Conservation (phyloP, 2,888 invertebrate genomes). For the Ectropis crepuscularia region DNA sequence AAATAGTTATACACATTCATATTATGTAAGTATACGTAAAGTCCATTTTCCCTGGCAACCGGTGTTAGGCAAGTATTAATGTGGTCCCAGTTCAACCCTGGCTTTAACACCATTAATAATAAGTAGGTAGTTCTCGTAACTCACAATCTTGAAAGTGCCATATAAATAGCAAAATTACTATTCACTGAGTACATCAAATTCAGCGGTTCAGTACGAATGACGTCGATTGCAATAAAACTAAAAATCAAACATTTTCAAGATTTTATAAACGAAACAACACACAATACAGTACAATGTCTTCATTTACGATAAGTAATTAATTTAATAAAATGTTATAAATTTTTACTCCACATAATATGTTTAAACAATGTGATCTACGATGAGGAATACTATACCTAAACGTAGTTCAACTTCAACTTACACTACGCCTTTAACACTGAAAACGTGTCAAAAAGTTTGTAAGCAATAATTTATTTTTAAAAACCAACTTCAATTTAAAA, state of each 20-base stretch:
- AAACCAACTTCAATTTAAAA: too few relatives aligned
- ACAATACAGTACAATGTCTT: too few relatives aligned
- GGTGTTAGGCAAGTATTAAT: constrained; percentile 62
- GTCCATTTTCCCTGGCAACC: constrained; percentile 62
- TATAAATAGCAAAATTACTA: constrained; percentile 76
- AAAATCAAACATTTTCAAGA: background rate
- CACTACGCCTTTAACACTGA: too few relatives aligned
- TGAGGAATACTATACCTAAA: too few relatives aligned
- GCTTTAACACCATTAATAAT: constrained; percentile 72
- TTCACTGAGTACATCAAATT: constrained; percentile 1
- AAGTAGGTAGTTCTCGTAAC: constrained; percentile 46
- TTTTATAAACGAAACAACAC: too few relatives aligned
- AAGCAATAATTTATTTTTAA: too few relatives aligned
- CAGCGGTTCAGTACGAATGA: background rate
- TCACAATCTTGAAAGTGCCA: constrained; percentile 67
- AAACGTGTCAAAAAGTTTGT: too few relatives aligned
- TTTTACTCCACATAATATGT: too few relatives aligned
- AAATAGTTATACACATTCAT: constrained; percentile 20
- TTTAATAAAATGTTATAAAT: too few relatives aligned
- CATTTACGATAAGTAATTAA: too few relatives aligned
- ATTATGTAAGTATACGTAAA: constrained; percentile 60
- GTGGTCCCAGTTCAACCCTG: constrained; percentile 63
- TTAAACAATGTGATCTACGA: too few relatives aligned
- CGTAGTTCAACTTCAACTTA: too few relatives aligned
- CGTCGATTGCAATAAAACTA: background rate